Percentiles rank a stretch among this genome's conserved stretches.
phyloP scores from a whole-genome alignment of 92 coral and sea anemone genomes.

The Pocillopora grandis region DNA sequence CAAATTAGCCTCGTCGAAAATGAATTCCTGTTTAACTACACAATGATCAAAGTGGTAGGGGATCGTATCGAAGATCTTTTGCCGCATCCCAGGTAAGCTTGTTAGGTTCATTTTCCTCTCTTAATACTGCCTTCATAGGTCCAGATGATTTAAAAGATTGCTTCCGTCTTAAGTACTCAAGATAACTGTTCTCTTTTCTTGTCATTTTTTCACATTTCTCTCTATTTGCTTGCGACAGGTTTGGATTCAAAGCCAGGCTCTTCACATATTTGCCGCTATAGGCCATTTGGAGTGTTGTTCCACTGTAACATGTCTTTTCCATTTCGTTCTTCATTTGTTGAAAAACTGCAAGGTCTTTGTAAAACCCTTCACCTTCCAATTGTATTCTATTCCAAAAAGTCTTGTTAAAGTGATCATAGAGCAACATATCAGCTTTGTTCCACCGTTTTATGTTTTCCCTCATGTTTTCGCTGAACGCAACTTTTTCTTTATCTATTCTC shows the following conservation, averaged over 20 bases:
- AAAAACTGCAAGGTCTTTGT: conserved; percentile 56
- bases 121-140: background rate
- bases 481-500: conserved; percentile 39
- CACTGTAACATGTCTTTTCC: background rate
- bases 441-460: conserved; percentile 54
- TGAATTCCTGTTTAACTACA: no score
- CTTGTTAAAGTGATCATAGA: conserved; percentile 62
- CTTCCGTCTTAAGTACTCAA: background rate
- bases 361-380: conserved; percentile 58
- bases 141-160: background rate
- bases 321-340: conserved; percentile 43
- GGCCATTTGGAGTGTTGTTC: background rate
- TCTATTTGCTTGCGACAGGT: background rate
- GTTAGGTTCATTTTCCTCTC: background rate
- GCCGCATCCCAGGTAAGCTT: background rate
- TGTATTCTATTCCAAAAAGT: conserved; percentile 46
- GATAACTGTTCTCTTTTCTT: background rate
- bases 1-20: no score
- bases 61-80: background rate
- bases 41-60: background rate
- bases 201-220: background rate
- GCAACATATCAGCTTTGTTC: conserved; percentile 66
- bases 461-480: conserved; percentile 34
- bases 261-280: background rate
- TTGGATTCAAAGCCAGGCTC: background rate